Base-by-base conservation (phyloP, 2,888 invertebrate species). In the Schrankia costaestrigalis region DNA sequence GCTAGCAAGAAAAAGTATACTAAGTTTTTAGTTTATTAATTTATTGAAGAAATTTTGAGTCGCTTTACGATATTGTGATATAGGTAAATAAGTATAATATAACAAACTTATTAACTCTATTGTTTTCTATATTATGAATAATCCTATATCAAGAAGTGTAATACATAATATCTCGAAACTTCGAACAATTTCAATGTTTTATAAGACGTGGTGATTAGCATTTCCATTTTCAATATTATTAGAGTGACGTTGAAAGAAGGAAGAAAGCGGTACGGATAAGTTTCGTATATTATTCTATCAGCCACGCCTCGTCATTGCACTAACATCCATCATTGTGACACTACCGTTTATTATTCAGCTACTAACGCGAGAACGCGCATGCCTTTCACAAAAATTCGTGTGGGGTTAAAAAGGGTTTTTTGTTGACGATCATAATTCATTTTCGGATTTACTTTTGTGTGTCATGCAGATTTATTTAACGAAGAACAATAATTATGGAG, bases 311-410 rank as follows among this genome's bases (percentile, higher is more conserved):
- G 80, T 86, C 84, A 87, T 72, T 62, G 59, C 50, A 43, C 42
- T 47, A 50, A 56, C 72, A 83, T 87, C 81, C 63, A 85, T 87
- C 86, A 85, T 56, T 37, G 65, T 74, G 83, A 77, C 84, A 77
- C 67, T 71, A 41, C 46, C 71, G 74, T 78, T 78, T 81, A 78
- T 78, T 79, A 78, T 78, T 46, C 56, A 50, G 61, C 63, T 56
- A 63, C 63, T 64, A 60, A 35, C 60, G 64, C 56, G 59, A 71
- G 63, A 63, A 63, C 60, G 56, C 58, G 57, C 46, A 63, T 61
- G 63, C 63, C 66, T 75, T 71, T 70, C 66, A 70, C 53, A 43
- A 65, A 56, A 67, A 71, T 56, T 57, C 49, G 53, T 61, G 55
- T 58, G 51, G 62, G 61, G 62, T 67, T 46, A 39, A 44, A 51